Conservation (phyloP, 2,888 invertebrate species). For the Drepanosiphum platanoidis region DNA sequence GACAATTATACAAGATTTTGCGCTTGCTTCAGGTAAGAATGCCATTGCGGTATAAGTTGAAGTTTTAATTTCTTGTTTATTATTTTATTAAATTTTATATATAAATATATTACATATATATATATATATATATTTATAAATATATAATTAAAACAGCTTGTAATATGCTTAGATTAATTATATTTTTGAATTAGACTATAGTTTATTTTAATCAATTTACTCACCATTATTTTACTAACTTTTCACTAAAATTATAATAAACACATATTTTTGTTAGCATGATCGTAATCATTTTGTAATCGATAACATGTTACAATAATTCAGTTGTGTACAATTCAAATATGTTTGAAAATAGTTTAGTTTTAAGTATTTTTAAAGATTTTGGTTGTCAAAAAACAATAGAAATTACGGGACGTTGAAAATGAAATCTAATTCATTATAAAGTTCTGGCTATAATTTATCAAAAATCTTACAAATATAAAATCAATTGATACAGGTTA, state of each 20-base stretch:
- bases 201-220: constrained; percentile 42
- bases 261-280: constrained; percentile 56
- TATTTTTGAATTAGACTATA: constrained; percentile 50
- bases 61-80: constrained; percentile 29
- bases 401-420: constrained; percentile 15
- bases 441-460: neutral
- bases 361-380: constrained; percentile 47
- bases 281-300: constrained; percentile 47
- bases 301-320: constrained; percentile 40
- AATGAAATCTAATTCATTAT: constrained; percentile 2
- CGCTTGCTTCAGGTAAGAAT: constrained; percentile 57
- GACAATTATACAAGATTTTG: constrained; percentile 54
- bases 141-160: constrained; percentile 47
- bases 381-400: constrained; percentile 30
- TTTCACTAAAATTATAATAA: constrained; percentile 31
- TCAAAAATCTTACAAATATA: neutral
- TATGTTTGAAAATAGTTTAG: constrained; percentile 46
- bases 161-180: constrained; percentile 56
- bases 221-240: constrained; percentile 42
- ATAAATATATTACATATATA: neutral
- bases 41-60: constrained; percentile 37
- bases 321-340: constrained; percentile 38
- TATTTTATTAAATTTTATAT: constrained; percentile 11
- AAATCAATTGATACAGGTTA: constrained; percentile 19
- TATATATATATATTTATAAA: constrained; percentile 19